phyloP scores from a whole-genome alignment of 2,888 invertebrate species.

The Netelia inedita region DNA sequence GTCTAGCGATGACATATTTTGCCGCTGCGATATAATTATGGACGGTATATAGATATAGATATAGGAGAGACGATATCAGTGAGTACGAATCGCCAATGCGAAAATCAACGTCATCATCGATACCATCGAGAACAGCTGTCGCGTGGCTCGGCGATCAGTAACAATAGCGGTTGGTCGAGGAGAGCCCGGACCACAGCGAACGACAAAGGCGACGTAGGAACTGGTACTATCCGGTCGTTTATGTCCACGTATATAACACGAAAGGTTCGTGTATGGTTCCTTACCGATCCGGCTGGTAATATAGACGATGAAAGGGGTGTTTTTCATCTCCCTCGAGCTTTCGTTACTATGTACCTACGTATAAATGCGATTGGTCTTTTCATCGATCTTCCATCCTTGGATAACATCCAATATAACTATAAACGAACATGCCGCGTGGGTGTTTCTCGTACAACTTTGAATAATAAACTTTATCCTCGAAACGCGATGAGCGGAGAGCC shows the following conservation, averaged over 20 bases:
- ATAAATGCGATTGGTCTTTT: slow-evolving; percentile 52
- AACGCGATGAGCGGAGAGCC: slow-evolving; percentile 60
- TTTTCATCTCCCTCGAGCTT: slow-evolving; percentile 65
- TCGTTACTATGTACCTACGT: slow-evolving; percentile 39
- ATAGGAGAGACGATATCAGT: slow-evolving; percentile 58
- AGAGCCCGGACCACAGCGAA: slow-evolving; percentile 47
- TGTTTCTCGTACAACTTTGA: slow-evolving; percentile 66
- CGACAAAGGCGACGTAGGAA: slow-evolving; percentile 55
- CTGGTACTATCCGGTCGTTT: slow-evolving; percentile 38
- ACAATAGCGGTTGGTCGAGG: slow-evolving; percentile 74
- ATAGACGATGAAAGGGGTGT: slow-evolving; percentile 76
- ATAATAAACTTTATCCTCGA: slow-evolving; percentile 65
- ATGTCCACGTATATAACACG: slow-evolving; percentile 2
- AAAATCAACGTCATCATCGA: slow-evolving; percentile 74
- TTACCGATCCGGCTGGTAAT: slow-evolving; percentile 68
- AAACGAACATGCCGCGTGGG: slow-evolving; percentile 72
- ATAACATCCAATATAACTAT: slow-evolving; percentile 69
- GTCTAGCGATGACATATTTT: no score
- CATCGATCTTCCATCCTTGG: slow-evolving; percentile 51
- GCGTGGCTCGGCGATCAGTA: slow-evolving; percentile 79
- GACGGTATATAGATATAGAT: slow-evolving; percentile 7
- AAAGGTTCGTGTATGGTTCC: slow-evolving; percentile 69
- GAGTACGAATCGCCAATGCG: slow-evolving; percentile 73
- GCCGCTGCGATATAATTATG: background rate
- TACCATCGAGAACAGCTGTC: slow-evolving; percentile 81